Percentiles rank a stretch among this genome's conserved stretches.
These are phyloP conservation scores for Falco biarmicus DNA, from an alignment of 2,797 vertebrate species.

Conservation along the genomic window DNA sequence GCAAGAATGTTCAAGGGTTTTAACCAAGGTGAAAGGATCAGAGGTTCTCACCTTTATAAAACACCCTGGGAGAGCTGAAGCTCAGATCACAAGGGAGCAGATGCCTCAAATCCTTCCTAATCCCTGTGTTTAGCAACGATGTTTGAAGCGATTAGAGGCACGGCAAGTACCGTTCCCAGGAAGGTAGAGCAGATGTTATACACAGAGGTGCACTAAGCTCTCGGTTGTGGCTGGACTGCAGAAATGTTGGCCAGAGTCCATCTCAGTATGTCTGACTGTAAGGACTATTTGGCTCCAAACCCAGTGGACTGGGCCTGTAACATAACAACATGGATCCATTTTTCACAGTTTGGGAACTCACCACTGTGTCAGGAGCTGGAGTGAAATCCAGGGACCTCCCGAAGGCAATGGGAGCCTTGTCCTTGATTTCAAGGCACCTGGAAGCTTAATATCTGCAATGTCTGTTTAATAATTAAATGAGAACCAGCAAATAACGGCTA, in stretches of 20 bases:
- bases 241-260: background rate
- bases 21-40: background rate
- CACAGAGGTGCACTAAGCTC: background rate
- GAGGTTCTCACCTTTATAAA: background rate
- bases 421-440: background rate
- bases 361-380: background rate
- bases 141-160: background rate
- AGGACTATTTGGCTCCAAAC: background rate
- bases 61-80: background rate
- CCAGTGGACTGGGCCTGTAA: background rate
- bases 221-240: background rate
- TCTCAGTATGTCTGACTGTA: fast-evolving
- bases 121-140: background rate
- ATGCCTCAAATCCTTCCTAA: background rate
- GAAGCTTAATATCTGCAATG: background rate
- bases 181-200: background rate
- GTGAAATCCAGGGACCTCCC: background rate
- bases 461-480: background rate
- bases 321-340: fast-evolving
- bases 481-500: background rate
- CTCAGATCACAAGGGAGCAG: background rate
- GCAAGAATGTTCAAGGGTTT: background rate
- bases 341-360: background rate
- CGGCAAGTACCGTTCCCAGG: background rate
- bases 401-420: background rate